These are phyloP conservation scores for Condylostylus longicornis DNA, from an alignment of 1,140 invertebrate species.

Conservation along the genomic window DNA sequence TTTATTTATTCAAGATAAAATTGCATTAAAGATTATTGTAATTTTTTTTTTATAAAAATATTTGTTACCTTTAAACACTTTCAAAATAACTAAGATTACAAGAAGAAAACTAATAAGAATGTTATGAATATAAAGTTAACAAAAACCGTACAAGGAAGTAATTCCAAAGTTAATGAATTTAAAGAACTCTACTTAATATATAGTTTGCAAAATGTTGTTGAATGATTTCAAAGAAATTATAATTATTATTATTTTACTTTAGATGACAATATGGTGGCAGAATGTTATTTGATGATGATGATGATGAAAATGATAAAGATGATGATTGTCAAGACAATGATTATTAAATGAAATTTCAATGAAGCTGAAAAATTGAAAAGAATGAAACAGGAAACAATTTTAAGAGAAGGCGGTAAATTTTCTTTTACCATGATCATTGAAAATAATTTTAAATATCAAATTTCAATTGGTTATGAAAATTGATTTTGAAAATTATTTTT, in stretches of 20 bases:
- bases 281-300: background rate
- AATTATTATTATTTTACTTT: too few relatives aligned
- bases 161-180: background rate
- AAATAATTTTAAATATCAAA: background rate
- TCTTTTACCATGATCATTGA: background rate
- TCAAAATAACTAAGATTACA: too few relatives aligned
- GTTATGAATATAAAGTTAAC: background rate
- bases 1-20: too few relatives aligned
- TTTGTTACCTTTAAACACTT: too few relatives aligned
- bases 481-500: conserved; percentile 5
- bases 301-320: background rate
- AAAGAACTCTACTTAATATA: background rate
- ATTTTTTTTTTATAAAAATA: too few relatives aligned
- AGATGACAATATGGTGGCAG: too few relatives aligned
- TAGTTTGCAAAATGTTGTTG: background rate
- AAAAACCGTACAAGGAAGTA: background rate
- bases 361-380: too few relatives aligned
- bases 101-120: too few relatives aligned
- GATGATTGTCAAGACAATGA: background rate
- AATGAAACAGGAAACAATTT: too few relatives aligned
- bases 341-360: conserved; percentile 4
- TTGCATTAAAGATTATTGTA: too few relatives aligned
- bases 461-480: conserved; percentile 14
- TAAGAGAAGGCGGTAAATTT: too few relatives aligned
- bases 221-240: background rate